These are phyloP conservation scores for Rhyacichthys aspro DNA, from an alignment of 2,797 vertebrate species.

Conservation along the genomic window DNA sequence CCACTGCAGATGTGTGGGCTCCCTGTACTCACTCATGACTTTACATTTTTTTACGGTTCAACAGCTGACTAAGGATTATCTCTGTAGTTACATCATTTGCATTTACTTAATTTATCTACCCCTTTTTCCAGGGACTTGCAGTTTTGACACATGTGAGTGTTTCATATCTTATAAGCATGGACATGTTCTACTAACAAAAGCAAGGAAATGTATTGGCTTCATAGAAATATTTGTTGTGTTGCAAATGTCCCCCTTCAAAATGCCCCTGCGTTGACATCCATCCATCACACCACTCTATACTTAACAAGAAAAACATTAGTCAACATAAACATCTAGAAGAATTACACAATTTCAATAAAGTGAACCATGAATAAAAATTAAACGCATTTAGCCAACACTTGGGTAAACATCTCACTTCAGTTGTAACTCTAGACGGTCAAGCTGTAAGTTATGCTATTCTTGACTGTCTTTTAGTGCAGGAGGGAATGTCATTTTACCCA, in stretches of 20 bases:
- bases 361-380: too few species aligned
- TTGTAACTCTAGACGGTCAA: too few species aligned
- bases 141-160: constrained; percentile 84
- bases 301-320: too few species aligned
- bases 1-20: not conserved
- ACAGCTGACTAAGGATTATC: constrained; percentile 15
- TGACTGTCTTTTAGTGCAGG: too few species aligned
- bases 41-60: constrained; percentile 8
- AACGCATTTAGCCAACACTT: too few species aligned
- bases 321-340: too few species aligned
- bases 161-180: constrained; percentile 32
- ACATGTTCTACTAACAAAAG: constrained; percentile 34
- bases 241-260: not conserved
- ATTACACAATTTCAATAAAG: too few species aligned
- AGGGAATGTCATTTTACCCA: constrained; percentile 1
- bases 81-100: constrained; percentile 17
- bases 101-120: constrained; percentile 24
- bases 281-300: too few species aligned
- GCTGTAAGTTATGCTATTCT: too few species aligned
- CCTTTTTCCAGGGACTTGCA: constrained; percentile 69
- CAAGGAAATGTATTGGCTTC: not conserved
- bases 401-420: too few species aligned
- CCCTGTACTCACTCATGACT: constrained; percentile 3
- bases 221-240: too few species aligned
- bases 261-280: not conserved